These are phyloP conservation scores for Channa maculata DNA, from an alignment of 2,113 vertebrate species.

Conservation along the genomic window DNA sequence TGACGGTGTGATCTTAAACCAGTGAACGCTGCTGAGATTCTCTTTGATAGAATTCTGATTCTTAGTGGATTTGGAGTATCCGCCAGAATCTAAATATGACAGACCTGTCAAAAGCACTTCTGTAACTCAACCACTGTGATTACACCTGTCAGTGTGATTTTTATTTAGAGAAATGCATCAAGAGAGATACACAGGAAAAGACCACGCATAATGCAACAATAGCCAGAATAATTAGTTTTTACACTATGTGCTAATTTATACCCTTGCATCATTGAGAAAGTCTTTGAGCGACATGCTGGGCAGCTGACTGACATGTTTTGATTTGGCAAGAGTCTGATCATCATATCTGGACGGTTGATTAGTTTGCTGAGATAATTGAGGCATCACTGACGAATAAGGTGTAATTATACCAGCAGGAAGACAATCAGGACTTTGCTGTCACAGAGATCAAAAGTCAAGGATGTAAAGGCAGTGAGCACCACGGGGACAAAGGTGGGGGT, in stretches of 20 bases:
- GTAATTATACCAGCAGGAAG: slow-evolving; percentile 62
- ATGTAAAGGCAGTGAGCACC: neutral
- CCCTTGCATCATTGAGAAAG: neutral
- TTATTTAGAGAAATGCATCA: slow-evolving; percentile 11
- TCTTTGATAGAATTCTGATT: slow-evolving; percentile 2
- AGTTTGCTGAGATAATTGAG: slow-evolving; percentile 56
- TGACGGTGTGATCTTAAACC: slow-evolving; percentile 17
- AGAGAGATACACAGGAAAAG: neutral
- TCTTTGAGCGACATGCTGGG: neutral
- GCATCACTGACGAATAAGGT: neutral
- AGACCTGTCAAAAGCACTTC: neutral
- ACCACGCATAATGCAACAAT: slow-evolving; percentile 4
- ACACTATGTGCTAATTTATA: no score
- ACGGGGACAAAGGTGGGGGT: neutral
- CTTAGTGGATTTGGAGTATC: neutral
- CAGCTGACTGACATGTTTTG: slow-evolving; percentile 42
- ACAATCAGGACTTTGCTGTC: slow-evolving; percentile 61
- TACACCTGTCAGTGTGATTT: neutral
- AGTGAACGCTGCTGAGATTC: neutral
- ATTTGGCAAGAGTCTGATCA: slow-evolving; percentile 19
- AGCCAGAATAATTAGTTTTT: neutral
- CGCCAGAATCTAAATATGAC: slow-evolving; percentile 15
- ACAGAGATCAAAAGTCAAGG: slow-evolving; percentile 9
- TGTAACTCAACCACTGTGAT: slow-evolving; percentile 9
- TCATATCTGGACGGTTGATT: slow-evolving; percentile 37